A percentile compares a stretch with the other conserved stretches of the same genome.
These are phyloP conservation scores for Chinchilla lanigera DNA, from an alignment of 2,113 vertebrate genomes.

Conservation along the genomic window DNA sequence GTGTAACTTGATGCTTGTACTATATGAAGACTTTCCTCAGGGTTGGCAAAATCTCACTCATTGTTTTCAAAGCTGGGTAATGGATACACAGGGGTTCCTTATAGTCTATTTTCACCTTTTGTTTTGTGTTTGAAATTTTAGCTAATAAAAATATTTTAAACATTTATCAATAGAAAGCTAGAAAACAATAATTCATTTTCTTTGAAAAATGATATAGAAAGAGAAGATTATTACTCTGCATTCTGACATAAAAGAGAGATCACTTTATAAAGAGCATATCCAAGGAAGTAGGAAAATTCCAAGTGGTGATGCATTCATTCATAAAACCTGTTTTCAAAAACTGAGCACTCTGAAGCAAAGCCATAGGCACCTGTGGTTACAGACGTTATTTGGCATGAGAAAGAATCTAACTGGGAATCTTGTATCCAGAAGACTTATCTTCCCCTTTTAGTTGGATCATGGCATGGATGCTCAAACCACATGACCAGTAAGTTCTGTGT, in stretches of 20 bases:
- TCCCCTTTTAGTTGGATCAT: background rate
- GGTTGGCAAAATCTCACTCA: background rate
- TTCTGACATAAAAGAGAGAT: background rate
- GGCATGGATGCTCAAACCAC: background rate
- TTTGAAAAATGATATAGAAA: background rate
- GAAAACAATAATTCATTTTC: background rate
- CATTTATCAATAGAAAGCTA: background rate
- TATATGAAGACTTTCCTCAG: background rate
- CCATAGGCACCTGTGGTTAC: background rate
- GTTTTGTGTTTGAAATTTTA: background rate
- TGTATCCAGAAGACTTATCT: background rate
- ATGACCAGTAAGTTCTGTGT: background rate
- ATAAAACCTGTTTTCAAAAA: constrained; percentile 16
- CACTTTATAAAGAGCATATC: background rate
- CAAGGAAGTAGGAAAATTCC: background rate
- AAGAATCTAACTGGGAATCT: background rate
- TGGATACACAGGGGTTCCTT: background rate
- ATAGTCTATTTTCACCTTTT: background rate
- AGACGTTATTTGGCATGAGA: background rate
- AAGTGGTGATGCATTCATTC: background rate
- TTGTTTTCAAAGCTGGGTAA: background rate
- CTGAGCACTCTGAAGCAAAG: background rate
- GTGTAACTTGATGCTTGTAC: background rate
- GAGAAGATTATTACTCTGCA: background rate
- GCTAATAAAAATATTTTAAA: background rate